Base-by-base conservation (phyloP, 2,888 invertebrate genomes). In the Xestobium rufovillosum region DNA sequence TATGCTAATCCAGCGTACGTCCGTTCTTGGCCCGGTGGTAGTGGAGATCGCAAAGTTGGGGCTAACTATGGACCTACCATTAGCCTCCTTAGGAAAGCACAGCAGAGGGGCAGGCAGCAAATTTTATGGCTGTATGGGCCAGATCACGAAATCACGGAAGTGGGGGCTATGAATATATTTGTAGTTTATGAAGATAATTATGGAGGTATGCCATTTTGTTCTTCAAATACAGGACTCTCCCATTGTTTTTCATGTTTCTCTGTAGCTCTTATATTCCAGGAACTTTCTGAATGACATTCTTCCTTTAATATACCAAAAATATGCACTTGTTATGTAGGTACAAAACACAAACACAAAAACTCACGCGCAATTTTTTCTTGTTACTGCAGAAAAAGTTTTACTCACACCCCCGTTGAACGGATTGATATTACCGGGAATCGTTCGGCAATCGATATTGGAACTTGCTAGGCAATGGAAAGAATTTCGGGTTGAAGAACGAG, bases 121-220 rank as follows among this genome's bases (percentile, higher is more conserved):
- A 92, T 94, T 4, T 65, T 98, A 36, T 98, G 98, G 98, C 70
- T 98, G 26, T 95, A 85, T 59, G 97, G 96, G 2, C 82, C 88
- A 1, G 83, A 97, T 55, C 83, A 94, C 59, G 79, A 91, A 61
- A 61, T 98, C 14, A 97, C 98, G 0, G 98, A 98, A 74, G 95
- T 90, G 29, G 98, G 98, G 34, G 89, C 96, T 9, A 98, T 98
- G 98, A 98, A 98, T 62, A 79, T 98, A 36, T 96, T 97, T 63
- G 75, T 92, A 61, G 80, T 86, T 55, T 83, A 80, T 67, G 73
- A 83, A 45, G 88, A 96, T 59, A 84, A 90, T 36, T 70, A 86
- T 59, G 96, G 95, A 76, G 89, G 92, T 92, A 66, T 65, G 65
- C 54, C 9, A 10, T n/a, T 31, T 10, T 10, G 4, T 13, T 19